Base-by-base conservation (phyloP, 2,888 invertebrate genomes). In the Oligia strigilis region DNA sequence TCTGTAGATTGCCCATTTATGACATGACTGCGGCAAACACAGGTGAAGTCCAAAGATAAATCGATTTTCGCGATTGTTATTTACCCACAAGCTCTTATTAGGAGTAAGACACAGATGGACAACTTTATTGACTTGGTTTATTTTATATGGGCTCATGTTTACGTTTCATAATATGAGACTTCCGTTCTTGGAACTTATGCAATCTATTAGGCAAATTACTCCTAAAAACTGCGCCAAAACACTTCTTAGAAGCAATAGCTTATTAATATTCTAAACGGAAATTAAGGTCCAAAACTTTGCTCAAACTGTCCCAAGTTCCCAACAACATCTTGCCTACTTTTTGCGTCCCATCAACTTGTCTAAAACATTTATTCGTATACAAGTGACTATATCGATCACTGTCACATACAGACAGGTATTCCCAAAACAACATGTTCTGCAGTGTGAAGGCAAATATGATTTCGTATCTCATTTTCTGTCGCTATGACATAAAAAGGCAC, bases 311-410 rank as follows among this genome's bases (percentile, higher is more conserved):
- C 6, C 67, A 87, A 77, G 40, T 74, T 72, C 60, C 17, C 64
- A 23, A 60, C 65, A 86, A 58, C 71, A 69, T 83, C 52, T 75
- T 77, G 69, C 62, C n/a, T 52, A 49, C 58, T 86, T 83, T 72
- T 84, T 83, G 64, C 55, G 76, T 49, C 58, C 74, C 29, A 29
- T 29, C 29, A 84, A 85, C 85, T 87, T 85, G 87, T 85, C 85
- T 72, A 79, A 87, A 84, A 85, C 85, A 85, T 80, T 87, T 77
- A 84, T 85, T 72, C 69, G 55, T 77, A 73, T 69, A 75, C 66
- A 83, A 87, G 49, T 84, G 73, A 87, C 52, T 77, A 66, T 75
- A 87, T 84, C 76, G 85, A 85, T 87, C 85, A 87, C 64, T 87
- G 85, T 85, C 85, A 72, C 46, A 69, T 4, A 64, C 85, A 87